Evolutionary conservation across 2,888 invertebrate species (phyloP).

Genomic region (Stenoptilia bipunctidactyla): DNA sequence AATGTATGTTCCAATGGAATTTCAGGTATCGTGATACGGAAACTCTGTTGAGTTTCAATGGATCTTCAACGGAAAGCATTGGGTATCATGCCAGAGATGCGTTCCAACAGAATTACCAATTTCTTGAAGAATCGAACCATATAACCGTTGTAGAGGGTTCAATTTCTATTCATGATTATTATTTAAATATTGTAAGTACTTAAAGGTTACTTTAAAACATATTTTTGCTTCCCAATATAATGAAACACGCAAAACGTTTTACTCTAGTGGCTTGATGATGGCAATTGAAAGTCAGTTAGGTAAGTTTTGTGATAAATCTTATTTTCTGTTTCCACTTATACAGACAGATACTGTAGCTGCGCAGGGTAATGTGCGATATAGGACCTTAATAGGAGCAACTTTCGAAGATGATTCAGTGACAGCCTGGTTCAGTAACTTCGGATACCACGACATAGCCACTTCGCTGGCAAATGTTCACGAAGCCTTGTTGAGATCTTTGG

Average conservation of each 20-base stretch:
- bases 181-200: too few relatives aligned
- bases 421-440: slow-evolving; percentile 85
- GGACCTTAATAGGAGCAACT: slow-evolving; percentile 71
- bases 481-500: slow-evolving; percentile 64
- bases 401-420: slow-evolving; percentile 55
- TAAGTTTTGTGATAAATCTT: too few relatives aligned
- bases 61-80: neutral
- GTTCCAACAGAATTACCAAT: neutral
- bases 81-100: neutral
- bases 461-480: slow-evolving; percentile 75
- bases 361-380: slow-evolving; percentile 45
- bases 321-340: too few relatives aligned
- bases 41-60: slow-evolving; percentile 35
- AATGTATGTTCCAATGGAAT: slow-evolving; percentile 7
- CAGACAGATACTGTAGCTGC: too few relatives aligned
- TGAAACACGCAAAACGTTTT: too few relatives aligned
- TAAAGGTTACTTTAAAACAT: too few relatives aligned
- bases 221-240: too few relatives aligned
- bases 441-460: slow-evolving; percentile 79
- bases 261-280: too few relatives aligned
- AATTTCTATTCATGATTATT: too few relatives aligned
- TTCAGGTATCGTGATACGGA: slow-evolving; percentile 43
- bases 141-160: too few relatives aligned
- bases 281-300: too few relatives aligned
- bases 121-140: neutral